Evolutionary conservation across 2,113 vertebrate genomes (phyloP).

Genomic region (Odocoileus hemionus): DNA sequence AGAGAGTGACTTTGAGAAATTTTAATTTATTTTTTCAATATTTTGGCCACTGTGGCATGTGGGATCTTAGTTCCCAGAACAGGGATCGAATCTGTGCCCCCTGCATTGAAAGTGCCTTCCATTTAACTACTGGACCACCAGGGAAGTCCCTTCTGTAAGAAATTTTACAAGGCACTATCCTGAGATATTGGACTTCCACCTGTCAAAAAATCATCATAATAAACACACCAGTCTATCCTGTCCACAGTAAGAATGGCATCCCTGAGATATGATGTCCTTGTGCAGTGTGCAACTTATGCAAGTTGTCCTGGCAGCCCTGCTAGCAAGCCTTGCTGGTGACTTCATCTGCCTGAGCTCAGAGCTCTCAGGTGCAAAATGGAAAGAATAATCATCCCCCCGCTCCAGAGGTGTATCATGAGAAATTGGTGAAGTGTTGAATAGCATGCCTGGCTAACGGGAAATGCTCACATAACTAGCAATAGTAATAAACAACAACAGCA

Average conservation of each 20-base stretch:
- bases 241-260: neutral
- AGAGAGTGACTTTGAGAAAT: neutral
- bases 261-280: neutral
- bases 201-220: neutral
- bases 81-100: neutral
- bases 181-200: neutral
- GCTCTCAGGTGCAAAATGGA: neutral
- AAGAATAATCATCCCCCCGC: neutral
- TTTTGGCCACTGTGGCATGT: neutral
- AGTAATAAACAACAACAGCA: neutral
- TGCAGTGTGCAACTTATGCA: neutral
- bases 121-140: neutral
- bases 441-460: neutral
- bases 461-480: too few relatives aligned
- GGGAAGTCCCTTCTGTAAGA: neutral
- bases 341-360: neutral
- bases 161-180: neutral
- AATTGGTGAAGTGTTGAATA: fast-evolving
- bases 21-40: neutral
- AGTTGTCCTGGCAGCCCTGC: neutral
- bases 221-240: neutral
- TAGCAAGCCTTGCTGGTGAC: neutral
- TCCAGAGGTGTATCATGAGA: neutral
- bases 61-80: neutral
- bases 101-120: neutral